Base-by-base conservation (phyloP, 2,888 invertebrate genomes). In the Diogma glabrata region DNA sequence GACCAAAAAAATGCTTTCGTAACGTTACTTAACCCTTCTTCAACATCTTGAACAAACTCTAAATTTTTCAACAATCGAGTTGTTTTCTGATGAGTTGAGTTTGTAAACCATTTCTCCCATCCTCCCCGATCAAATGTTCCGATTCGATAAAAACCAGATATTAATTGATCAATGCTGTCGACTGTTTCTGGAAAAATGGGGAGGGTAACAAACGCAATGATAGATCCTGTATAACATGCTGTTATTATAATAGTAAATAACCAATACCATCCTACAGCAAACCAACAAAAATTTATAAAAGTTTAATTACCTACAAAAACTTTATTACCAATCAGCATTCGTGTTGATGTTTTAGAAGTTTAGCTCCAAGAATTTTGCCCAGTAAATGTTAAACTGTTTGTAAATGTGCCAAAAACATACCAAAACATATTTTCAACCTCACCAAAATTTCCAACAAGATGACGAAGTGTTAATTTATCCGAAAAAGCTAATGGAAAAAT, bases 361-460 rank as follows among this genome's bases (percentile, higher is more conserved):
- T 74, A 80, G 56, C 78, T 79, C 84, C 84, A 87, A 10, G 84
- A 82, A 58, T 79, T 76, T 61, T 75, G 75, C 0, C 84, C 82
- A 36, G 73, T 67, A 60, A 84, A 84, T 0, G 82, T 81, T 60
- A 88, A 84, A 58, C 83, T 81, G 61, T 88, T 88, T 0, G 88
- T 88, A 61, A 87, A 88, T 40, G 87, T 87, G 5, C 87, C 87
- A 60, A 87, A 88, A 51, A 88, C 85, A 62, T 86, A 87, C 87
- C 87, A 88, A 64, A 87, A 87, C 86, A 87, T 87, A 59, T 86
- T 84, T 67, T 86, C 85, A 30, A 87, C 72, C 70, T 85, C 82
- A 48, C 81, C 79, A 52, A 82, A 82, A 57, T 81, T 78, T 36
- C 79, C 73, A 23, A 86, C 59, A 24, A 87, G 68, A 61, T 82